These are phyloP conservation scores for Nothobranchius kuhntae DNA, from an alignment of 2,113 vertebrate species.

Conservation along the genomic window DNA sequence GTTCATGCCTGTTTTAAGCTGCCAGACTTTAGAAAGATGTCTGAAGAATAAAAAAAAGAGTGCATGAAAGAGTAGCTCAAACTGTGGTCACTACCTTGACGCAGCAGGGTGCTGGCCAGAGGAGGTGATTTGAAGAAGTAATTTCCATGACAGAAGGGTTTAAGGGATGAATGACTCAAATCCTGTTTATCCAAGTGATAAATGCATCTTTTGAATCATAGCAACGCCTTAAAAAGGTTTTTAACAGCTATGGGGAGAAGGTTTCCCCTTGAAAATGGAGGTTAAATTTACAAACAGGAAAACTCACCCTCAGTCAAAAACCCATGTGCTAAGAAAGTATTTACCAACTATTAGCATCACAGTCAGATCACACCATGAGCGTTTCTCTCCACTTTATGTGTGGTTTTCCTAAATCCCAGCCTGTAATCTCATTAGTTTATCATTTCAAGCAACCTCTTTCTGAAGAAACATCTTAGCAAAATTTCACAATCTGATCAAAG, in stretches of 20 bases:
- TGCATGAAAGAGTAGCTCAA: conserved; percentile 8
- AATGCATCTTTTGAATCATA: conserved; percentile 9
- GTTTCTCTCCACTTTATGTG: conserved; percentile 15
- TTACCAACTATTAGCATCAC: neutral
- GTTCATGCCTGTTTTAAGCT: neutral
- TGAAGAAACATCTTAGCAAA: conserved; percentile 26
- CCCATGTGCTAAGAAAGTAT: neutral
- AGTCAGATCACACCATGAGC: neutral
- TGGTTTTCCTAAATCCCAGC: conserved; percentile 39
- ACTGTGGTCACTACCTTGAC: neutral
- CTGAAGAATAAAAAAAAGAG: conserved; percentile 15
- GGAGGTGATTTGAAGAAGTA: neutral
- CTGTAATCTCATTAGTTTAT: conserved; percentile 41
- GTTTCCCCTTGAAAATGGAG: neutral
- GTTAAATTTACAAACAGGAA: too few relatives aligned
- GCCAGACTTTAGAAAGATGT: neutral
- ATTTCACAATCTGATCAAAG: conserved; percentile 61
- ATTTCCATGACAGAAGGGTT: conserved; percentile 15
- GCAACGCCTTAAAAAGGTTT: neutral
- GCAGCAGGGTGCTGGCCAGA: neutral
- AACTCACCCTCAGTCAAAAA: too few relatives aligned
- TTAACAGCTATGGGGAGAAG: neutral
- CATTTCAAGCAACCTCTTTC: conserved; percentile 23
- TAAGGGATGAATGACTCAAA: neutral
- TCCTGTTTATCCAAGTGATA: neutral